phyloP scores from a whole-genome alignment of 2,888 invertebrate genomes.

The Orchesella flavescens region DNA sequence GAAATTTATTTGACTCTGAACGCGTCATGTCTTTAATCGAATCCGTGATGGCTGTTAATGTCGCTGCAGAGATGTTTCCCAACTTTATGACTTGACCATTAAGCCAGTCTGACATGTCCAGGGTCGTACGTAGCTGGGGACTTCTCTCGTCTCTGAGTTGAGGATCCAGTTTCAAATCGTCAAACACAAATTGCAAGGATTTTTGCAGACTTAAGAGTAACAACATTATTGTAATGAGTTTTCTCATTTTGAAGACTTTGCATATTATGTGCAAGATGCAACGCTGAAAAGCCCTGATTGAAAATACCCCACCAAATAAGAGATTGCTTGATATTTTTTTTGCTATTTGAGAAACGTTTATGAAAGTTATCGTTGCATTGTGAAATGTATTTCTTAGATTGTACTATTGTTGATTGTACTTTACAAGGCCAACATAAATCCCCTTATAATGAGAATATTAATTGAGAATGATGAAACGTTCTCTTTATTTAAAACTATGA shows the following conservation, averaged over 20 bases:
- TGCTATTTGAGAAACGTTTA: too few relatives aligned
- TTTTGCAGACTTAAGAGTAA: not conserved
- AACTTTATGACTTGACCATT: not conserved
- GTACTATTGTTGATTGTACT: too few relatives aligned
- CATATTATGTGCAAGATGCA: too few relatives aligned
- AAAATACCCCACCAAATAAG: too few relatives aligned
- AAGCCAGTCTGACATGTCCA: constrained; percentile 20
- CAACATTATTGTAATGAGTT: not conserved
- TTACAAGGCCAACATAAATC: too few relatives aligned
- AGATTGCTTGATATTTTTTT: too few relatives aligned
- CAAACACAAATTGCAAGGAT: not conserved
- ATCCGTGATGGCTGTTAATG: constrained; percentile 10
- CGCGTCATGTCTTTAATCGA: constrained; percentile 6
- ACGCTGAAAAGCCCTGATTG: too few relatives aligned
- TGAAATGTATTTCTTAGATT: too few relatives aligned
- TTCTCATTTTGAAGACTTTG: too few relatives aligned
- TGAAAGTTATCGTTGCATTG: too few relatives aligned
- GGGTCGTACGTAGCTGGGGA: not conserved
- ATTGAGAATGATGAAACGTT: too few relatives aligned
- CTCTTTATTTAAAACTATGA: constrained; percentile 34
- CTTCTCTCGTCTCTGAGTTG: not conserved
- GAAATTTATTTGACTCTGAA: constrained; percentile 26
- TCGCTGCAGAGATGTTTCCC: constrained; percentile 12
- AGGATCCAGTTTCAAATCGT: not conserved
- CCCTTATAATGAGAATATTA: too few relatives aligned